These are phyloP conservation scores for Salmo trutta DNA, from an alignment of 2,797 vertebrate species.

Conservation along the genomic window DNA sequence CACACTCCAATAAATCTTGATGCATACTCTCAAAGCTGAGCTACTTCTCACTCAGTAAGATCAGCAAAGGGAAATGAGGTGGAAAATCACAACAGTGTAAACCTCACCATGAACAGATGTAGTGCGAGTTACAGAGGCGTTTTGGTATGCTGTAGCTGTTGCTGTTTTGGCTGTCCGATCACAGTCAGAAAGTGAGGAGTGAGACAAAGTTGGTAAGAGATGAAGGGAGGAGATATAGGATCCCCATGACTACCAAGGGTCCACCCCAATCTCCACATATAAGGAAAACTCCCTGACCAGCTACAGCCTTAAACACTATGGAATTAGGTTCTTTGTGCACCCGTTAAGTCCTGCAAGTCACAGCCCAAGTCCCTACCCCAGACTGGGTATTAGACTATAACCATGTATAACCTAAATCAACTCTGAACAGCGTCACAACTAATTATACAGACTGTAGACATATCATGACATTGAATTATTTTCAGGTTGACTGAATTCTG, in stretches of 20 bases:
- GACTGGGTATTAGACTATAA: slow-evolving; percentile 53
- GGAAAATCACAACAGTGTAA: slow-evolving; percentile 61
- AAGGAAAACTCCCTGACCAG: neutral
- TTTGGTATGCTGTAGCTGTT: slow-evolving; percentile 10
- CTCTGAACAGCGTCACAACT: too few species aligned
- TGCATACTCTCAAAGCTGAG: slow-evolving; percentile 36
- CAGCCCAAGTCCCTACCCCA: neutral
- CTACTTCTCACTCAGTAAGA: slow-evolving; percentile 31
- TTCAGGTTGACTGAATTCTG: too few species aligned
- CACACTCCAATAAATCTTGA: slow-evolving; percentile 50
- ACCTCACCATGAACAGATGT: neutral
- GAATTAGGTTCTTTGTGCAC: neutral
- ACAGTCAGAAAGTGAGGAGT: slow-evolving; percentile 26
- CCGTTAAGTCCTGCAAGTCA: too few species aligned
- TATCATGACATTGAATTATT: too few species aligned
- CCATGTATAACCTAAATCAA: slow-evolving; percentile 4
- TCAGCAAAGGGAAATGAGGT: slow-evolving; percentile 54
- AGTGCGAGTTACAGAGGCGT: slow-evolving; percentile 16
- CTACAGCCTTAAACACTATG: neutral
- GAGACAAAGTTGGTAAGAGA: slow-evolving; percentile 18
- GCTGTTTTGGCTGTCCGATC: neutral
- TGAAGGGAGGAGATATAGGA: slow-evolving; percentile 5
- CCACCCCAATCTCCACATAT: neutral
- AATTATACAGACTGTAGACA: too few species aligned
- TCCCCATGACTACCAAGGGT: neutral